Base-by-base conservation (phyloP, 2,888 invertebrate species). In the Camponotus fellah region DNA sequence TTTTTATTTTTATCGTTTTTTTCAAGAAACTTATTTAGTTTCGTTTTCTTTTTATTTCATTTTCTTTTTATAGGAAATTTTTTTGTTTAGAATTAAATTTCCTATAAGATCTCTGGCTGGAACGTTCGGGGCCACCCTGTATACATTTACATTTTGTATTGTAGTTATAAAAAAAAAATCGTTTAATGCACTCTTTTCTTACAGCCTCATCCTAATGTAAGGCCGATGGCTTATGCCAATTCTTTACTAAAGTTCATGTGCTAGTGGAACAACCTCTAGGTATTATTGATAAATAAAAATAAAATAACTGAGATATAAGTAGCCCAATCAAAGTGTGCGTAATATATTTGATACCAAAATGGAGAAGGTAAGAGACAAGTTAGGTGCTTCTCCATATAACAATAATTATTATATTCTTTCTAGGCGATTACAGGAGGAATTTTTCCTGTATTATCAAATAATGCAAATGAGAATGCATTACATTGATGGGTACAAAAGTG, bases 191-290 rank as follows among this genome's bases (percentile, higher is more conserved):
- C 66, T 37, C 2, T 62, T 37, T 93, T 92, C 87, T 97, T 97
- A 87, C 96, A 99, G 98, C 97, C 98, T 93, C 99, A 99, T 96
- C 99, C 99, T 26, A 97, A 99, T 95, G 98, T 99, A 87, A 98
- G 98, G 96, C 99, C 99, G 86, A 99, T 99, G 99, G 98, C 98
- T 87, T 99, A 99, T 95, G 99, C 99, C 91, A 98, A 97, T 95
- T 97, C 97, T 82, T 95, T 98, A 95, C 96, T 98, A 95, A 97
- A 96, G 95, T 96, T 97, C 95, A 96, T 97, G 95, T 97, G 96
- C 95, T 97, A 97, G 96, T 96, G 91, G 86, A 91, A 89, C 83
- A 90, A 77, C 53, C 40, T 65, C 80, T 92, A 93, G 91, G 85
- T 90, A 89, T 86, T 87, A 87, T 88, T 90, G 68, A 87, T 90